Base-by-base conservation (phyloP, 37 sponge, comb jelly and placozoan genomes). In the Chondrilla cf. caribensis region DNA sequence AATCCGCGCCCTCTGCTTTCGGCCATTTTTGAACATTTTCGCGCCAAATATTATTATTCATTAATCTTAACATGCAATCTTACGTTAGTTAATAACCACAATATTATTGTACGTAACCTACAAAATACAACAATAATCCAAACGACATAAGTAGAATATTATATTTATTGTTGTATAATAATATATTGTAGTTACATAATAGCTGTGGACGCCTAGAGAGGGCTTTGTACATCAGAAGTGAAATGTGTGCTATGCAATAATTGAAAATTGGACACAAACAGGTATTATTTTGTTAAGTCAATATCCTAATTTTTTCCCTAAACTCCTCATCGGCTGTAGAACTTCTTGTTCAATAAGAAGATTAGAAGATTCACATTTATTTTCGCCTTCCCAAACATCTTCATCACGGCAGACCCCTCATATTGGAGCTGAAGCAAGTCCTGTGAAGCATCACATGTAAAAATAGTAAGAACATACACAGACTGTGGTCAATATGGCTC, bases 321-420 rank as follows among this genome's bases (percentile, higher is more conserved):
- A 17, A 73, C 24, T 73, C 38, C 21, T 73, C 44, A 79, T 81
- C 79, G 70, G 18, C 99, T 96, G 85, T 98, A 96, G 81, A 98
- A 98, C 65, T 98, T 98, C 87, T 96, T 96, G 93, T 98, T 98
- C 33, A 98, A 83, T 38, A 98, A 89, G 86, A 85, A 92, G 58
- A 98, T 96, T 51, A 98, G 90, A 22, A 96, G 86, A 71, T 98
- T 98, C 36, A 98, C 99, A 67, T 98, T 96, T 44, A 98, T 87
- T 58, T 90, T 96, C 5, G 91, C 99, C 38, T 90, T 58, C 6
- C 87, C 95, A 83, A 96, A 92, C 85, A 98, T 91, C 77, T 98
- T 98, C 94, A 98, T 93, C 47, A 95, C 89, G 2, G 97, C 91
- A 31, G 96, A 85, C 15, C 97, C 97, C 81, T 98, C 99, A 84